Evolutionary conservation across 2,888 invertebrate genomes (phyloP).

Genomic region (Urechis unicinctus): DNA sequence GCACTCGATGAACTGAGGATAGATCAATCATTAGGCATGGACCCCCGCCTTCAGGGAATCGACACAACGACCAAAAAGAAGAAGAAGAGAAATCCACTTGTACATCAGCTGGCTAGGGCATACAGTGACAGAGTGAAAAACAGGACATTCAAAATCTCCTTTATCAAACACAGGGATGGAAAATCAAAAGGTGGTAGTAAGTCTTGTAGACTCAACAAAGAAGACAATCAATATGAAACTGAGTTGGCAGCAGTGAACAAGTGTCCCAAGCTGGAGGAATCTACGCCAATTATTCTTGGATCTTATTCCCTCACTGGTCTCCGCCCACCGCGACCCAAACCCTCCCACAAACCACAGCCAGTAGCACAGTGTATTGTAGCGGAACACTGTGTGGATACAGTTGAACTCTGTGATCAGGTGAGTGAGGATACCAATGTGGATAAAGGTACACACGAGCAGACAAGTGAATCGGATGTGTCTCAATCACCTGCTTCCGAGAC

Average conservation of each 20-base stretch:
- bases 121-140: conserved; percentile 10
- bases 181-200: background rate
- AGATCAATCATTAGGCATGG: background rate
- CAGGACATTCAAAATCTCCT: too few relatives aligned
- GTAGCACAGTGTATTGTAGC: too few relatives aligned
- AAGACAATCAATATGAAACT: background rate
- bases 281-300: conserved; percentile 42
- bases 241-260: background rate
- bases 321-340: conserved; percentile 12
- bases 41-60: background rate
- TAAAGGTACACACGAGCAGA: background rate
- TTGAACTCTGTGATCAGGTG: too few relatives aligned
- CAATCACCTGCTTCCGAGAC: too few relatives aligned
- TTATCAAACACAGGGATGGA: too few relatives aligned
- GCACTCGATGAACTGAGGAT: background rate
- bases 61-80: background rate
- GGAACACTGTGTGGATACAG: too few relatives aligned
- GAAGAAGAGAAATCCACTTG: conserved; percentile 7
- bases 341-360: background rate
- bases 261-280: conserved; percentile 52
- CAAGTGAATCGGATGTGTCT: too few relatives aligned
- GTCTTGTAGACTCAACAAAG: background rate
- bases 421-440: background rate
- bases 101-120: conserved; percentile 8
- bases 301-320: conserved; percentile 13